These are phyloP conservation scores for Parapristionchus giblindavisi DNA, from an alignment of 2,888 invertebrate genomes.

Conservation along the genomic window DNA sequence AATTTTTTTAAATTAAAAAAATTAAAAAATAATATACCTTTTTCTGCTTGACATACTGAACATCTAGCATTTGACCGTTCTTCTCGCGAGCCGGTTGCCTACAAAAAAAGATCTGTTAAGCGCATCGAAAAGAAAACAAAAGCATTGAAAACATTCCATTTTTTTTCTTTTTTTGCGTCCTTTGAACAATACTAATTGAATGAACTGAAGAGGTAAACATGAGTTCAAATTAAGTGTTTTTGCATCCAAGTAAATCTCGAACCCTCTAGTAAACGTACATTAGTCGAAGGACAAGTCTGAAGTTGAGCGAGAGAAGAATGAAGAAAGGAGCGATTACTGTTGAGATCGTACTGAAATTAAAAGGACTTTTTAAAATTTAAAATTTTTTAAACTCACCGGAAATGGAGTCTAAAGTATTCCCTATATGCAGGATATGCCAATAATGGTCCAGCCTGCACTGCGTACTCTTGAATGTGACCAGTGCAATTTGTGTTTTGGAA, in stretches of 20 bases:
- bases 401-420: constrained; percentile 46
- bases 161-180: too few species aligned
- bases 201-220: too few species aligned
- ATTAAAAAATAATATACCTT: constrained; percentile 40
- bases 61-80: constrained; percentile 48
- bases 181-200: too few species aligned
- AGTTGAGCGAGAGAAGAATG: constrained; percentile 52
- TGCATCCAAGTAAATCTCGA: too few species aligned
- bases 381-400: constrained; percentile 40
- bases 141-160: background rate
- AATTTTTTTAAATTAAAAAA: background rate
- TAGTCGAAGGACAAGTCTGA: constrained; percentile 42
- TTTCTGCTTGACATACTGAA: constrained; percentile 54
- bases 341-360: constrained; percentile 48
- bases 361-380: background rate
- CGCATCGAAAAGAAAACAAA: background rate
- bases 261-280: background rate
- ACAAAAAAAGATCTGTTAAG: constrained; percentile 23
- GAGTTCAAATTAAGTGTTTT: too few species aligned
- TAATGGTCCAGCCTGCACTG: background rate
- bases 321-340: constrained; percentile 58
- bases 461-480: constrained; percentile 9
- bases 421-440: background rate
- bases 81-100: constrained; percentile 41
- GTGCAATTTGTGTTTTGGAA: constrained; percentile 1